Evolutionary conservation across 2,888 invertebrate genomes (phyloP).

Genomic region (Drosophila atripex): DNA sequence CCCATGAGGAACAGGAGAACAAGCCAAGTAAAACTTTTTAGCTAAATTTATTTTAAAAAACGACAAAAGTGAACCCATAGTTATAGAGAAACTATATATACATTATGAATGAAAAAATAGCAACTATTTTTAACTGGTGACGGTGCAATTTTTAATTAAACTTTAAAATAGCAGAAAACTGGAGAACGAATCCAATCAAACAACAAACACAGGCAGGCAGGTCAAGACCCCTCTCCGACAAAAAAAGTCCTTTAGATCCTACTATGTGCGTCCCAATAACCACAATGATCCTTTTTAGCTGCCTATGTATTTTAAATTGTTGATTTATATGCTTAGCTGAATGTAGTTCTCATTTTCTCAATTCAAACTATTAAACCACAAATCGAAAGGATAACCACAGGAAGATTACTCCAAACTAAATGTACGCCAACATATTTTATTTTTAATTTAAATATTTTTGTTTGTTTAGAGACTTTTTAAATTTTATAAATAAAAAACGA

Average conservation of each 20-base stretch:
- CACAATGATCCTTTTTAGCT: constrained; percentile 23
- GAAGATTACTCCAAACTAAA: constrained; percentile 30
- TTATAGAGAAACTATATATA: constrained; percentile 45
- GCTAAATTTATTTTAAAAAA: constrained; percentile 76
- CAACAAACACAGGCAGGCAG: constrained; percentile 32
- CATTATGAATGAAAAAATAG: constrained; percentile 49
- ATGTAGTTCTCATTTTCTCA: constrained; percentile 57
- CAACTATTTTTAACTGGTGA: constrained; percentile 74
- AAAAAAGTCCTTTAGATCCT: constrained; percentile 24
- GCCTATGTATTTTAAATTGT: constrained; percentile 47
- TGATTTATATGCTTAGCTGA: constrained; percentile 52
- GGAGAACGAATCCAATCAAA: constrained; percentile 48
- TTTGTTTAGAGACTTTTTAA: constrained; percentile 75
- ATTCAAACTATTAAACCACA: constrained; percentile 47
- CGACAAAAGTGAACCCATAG: constrained; percentile 54
- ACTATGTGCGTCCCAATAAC: constrained; percentile 8
- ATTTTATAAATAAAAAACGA: constrained; percentile 72
- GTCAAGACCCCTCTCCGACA: constrained; percentile 52
- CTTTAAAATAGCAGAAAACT: constrained; percentile 46
- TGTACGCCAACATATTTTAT: constrained; percentile 50
- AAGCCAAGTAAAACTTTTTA: constrained; percentile 77
- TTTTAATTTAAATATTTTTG: constrained; percentile 58
- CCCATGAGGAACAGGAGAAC: constrained; percentile 37
- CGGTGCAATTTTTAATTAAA: constrained; percentile 79
- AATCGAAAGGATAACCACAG: constrained; percentile 25